Base-by-base conservation (phyloP, 2,888 invertebrate genomes). In the Hydrotaea cyrtoneurina region DNA sequence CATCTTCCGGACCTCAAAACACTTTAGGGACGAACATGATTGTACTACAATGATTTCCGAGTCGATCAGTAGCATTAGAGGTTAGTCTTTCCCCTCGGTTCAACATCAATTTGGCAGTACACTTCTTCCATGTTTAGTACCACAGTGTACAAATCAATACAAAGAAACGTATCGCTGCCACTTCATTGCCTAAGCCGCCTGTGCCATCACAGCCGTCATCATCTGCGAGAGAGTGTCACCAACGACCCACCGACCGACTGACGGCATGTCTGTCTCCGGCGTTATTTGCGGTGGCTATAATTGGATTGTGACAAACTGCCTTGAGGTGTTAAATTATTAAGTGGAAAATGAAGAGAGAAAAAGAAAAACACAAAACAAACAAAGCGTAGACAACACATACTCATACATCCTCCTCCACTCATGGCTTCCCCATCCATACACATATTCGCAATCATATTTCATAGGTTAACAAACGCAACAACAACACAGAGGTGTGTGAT, bases 291-390 rank as follows among this genome's bases (percentile, higher is more conserved):
- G 43, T 50, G 43, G 5, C 39, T 4, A 26, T 75, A 75, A 75
- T 80, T 75, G 80, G 75, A 71, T 75, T 80, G 69, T 75, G 59
- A 69, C 71, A 46, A 57, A 55, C 39, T 69, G 62, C 80, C 75
- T 71, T 13, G 1, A 71, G 55, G 71, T 53, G 69, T 71, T 80
- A 26, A 71, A 75, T 75, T 75, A 75, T 80, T 80, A 69, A 66
- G 21, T 23, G 15, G 69, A 69, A 55, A 26, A 50, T 21, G n/a
- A 77, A 36, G 23, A 17, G 19, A 17, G 10, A 2, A 43, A 43
- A 13, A 53, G 2, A n/a, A n/a, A n/a, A n/a, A n/a, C n/a, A n/a
- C n/a, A n/a, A n/a, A n/a, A n/a, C n/a, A n/a, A 31, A 31, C 31
- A 31, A 31, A 31, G 2, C 31, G 3, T 31, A 59, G 36, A 69